Conservation (phyloP, 2,797 vertebrate genomes). For the Chaetophractus vellerosus region DNA sequence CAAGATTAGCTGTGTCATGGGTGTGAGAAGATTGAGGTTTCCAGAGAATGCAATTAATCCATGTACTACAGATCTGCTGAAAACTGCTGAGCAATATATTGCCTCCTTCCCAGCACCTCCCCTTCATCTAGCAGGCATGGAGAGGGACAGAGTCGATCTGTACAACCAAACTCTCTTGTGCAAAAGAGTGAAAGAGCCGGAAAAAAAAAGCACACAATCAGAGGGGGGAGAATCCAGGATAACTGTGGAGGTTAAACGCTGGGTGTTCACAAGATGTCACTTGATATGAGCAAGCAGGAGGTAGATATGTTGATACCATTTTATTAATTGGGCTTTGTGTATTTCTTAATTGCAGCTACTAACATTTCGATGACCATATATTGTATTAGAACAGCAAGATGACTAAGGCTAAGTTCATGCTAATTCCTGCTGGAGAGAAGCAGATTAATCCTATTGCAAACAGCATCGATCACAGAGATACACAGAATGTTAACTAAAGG, state of each 20-base stretch:
- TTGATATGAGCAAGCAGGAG: not conserved
- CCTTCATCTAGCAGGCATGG: not conserved
- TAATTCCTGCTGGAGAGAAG: slow-evolving; percentile 70
- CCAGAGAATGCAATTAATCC: not conserved
- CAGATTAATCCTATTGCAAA: slow-evolving; percentile 78
- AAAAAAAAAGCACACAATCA: not conserved
- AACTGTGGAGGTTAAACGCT: not conserved
- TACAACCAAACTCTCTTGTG: not conserved
- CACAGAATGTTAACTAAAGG: slow-evolving; percentile 80
- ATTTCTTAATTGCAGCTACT: slow-evolving; percentile 38
- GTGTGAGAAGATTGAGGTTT: too few species aligned
- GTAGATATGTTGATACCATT: not conserved
- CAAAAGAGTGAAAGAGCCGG: not conserved
- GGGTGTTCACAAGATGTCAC: not conserved
- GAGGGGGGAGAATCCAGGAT: not conserved
- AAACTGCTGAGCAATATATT: not conserved
- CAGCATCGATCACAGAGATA: slow-evolving; percentile 72
- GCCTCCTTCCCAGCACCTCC: not conserved
- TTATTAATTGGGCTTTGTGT: not conserved
- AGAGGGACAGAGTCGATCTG: not conserved
- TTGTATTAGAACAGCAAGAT: slow-evolving; percentile 29
- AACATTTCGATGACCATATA: not conserved
- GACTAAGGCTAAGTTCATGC: slow-evolving; percentile 44
- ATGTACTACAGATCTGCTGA: not conserved
- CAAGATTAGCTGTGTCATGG: not conserved